Evolutionary conservation across 2,113 vertebrate species (phyloP), one percentile per base, ranked within the genome.

Genomic region (Pampusana beccarii): DNA sequence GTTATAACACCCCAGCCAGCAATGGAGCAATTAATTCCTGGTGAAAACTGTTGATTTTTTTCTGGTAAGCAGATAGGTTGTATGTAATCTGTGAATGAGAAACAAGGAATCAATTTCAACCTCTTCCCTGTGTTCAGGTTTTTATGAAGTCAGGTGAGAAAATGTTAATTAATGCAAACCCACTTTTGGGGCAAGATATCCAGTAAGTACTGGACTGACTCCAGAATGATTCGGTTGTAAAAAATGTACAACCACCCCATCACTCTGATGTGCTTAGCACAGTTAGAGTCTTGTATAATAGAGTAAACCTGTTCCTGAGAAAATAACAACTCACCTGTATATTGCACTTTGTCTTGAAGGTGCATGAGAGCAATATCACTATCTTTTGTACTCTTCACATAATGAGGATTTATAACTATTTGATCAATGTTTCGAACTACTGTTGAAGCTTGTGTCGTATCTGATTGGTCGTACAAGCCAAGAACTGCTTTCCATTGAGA

Each of bases 331-430:
- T 74, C 34, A 86, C 99, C 98, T 97, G 98, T 98, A 56, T 98
- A 99, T 97, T 96, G 98, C 73, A 99, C 96, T 77, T 97, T 97
- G 42, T 96, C 60, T 56, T 98, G 94, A 60, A 99, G 98, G 66
- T 98, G 99, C 97, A 99, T 98, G 97, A 99, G 97, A 73, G 98
- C 98, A 11, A 99, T 98, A 92, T 99, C 99, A 7, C 94, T 98
- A 23, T 99, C 89, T 93, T 99, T 99, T 40, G 95, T 99, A 28
- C 50, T 15, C 54, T 92, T 98, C 96, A 98, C 97, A 93, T 99
- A 99, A 54, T 97, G 97, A 58, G 96, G 97, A 77, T 98, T 98
- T 72, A 99, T 98, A 90, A 99, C 31, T 65, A 99, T 97, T 82
- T 85, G 97, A 95, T 99, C 98, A 0, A 99, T 97, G 70, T 7